Conservation (phyloP, 2,797 vertebrate genomes). For the Natrix natrix region DNA sequence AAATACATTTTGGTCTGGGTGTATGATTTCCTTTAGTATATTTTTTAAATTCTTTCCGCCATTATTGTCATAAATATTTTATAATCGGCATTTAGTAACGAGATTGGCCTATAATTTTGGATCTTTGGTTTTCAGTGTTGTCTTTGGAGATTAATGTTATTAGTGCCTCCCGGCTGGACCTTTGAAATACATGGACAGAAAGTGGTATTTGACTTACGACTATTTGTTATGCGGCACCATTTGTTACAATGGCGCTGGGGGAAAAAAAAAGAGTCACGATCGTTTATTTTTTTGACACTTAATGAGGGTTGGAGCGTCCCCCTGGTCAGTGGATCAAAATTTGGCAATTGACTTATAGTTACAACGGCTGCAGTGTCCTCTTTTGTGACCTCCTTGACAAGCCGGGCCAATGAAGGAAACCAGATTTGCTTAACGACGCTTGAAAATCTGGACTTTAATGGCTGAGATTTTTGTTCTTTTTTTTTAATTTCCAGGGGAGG, state of each 20-base stretch:
- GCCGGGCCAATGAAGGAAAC: no score
- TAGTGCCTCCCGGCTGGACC: not conserved
- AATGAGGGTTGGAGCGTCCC: no score
- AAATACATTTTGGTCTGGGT: no score
- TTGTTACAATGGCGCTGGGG: not conserved
- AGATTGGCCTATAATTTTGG: no score
- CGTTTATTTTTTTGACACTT: not conserved
- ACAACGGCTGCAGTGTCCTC: no score
- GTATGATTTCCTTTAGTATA: no score
- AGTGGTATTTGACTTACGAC: not conserved
- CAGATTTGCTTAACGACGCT: not conserved
- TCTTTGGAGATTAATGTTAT: no score
- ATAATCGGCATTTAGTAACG: no score
- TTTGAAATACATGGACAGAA: not conserved
- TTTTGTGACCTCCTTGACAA: not conserved
- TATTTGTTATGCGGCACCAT: not conserved
- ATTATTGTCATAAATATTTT: no score
- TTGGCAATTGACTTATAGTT: not conserved
- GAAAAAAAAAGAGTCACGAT: accelerated
- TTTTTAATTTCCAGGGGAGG: no score
- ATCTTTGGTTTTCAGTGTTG: no score
- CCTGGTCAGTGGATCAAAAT: not conserved
- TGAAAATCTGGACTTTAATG: not conserved
- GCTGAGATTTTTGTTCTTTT: not conserved
- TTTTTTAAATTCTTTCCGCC: no score